These are phyloP conservation scores for Hydriomena furcata DNA, from an alignment of 2,888 invertebrate genomes.

Conservation along the genomic window DNA sequence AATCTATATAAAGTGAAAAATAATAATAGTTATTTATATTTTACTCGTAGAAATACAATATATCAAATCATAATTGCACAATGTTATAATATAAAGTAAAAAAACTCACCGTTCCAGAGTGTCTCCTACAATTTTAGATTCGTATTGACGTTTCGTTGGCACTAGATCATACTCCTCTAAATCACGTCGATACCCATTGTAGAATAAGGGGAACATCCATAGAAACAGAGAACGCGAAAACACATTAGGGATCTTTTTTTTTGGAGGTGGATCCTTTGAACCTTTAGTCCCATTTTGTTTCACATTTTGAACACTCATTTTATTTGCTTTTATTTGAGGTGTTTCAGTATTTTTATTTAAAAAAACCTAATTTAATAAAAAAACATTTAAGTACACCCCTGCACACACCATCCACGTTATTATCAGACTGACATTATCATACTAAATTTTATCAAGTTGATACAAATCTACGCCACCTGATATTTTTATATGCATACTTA, in stretches of 20 bases:
- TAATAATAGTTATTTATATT: no score
- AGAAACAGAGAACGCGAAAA: slow-evolving; percentile 86
- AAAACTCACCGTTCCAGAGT: slow-evolving; percentile 84
- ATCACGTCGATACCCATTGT: slow-evolving; percentile 88
- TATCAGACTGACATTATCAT: slow-evolving; percentile 27
- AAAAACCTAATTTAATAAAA: no score
- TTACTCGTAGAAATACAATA: no score
- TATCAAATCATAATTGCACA: neutral
- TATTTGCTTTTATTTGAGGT: slow-evolving; percentile 16
- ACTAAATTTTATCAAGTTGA: slow-evolving; percentile 5
- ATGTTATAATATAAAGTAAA: neutral
- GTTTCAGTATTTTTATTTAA: no score
- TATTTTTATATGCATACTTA: slow-evolving; percentile 14
- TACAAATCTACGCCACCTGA: slow-evolving; percentile 10
- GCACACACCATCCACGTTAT: slow-evolving; percentile 28
- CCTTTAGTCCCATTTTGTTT: slow-evolving; percentile 37
- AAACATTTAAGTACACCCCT: slow-evolving; percentile 8
- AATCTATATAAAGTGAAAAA: no score
- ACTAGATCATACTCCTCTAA: slow-evolving; percentile 90
- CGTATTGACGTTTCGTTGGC: slow-evolving; percentile 86
- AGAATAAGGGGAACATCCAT: slow-evolving; percentile 91
- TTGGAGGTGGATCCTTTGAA: slow-evolving; percentile 30
- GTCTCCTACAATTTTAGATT: slow-evolving; percentile 87
- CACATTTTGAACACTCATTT: slow-evolving; percentile 41
- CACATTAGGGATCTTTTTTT: slow-evolving; percentile 60